Evolutionary conservation across 2,888 invertebrate genomes (phyloP).

Genomic region (Maniola hyperantus): DNA sequence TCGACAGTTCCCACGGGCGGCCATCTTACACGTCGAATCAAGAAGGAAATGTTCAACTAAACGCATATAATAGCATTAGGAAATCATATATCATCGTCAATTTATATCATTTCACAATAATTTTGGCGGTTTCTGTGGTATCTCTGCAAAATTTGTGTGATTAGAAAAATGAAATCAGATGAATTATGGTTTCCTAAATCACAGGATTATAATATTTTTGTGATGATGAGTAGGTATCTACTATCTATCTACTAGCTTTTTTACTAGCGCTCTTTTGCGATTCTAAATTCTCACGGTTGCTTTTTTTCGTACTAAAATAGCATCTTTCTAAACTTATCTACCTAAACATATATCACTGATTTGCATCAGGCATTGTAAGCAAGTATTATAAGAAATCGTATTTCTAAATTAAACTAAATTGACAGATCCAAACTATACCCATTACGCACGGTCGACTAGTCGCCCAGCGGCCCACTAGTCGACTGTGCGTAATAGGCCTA

Average conservation of each 20-base stretch:
- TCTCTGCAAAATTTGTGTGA: background rate
- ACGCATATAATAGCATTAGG: slow-evolving; percentile 1
- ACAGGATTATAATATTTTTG: background rate
- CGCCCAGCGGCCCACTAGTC: too few species aligned
- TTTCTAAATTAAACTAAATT: too few species aligned
- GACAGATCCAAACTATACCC: too few species aligned
- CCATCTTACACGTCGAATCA: background rate
- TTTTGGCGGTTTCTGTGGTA: slow-evolving; percentile 5
- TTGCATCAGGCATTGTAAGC: too few species aligned
- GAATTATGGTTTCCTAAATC: background rate
- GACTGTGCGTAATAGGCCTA: too few species aligned
- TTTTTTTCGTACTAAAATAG: background rate
- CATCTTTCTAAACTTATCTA: background rate
- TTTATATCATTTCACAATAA: slow-evolving; percentile 1
- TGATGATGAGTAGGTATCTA: background rate
- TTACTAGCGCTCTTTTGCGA: too few species aligned
- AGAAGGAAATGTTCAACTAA: slow-evolving; percentile 13
- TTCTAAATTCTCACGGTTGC: too few species aligned
- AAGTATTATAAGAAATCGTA: too few species aligned
- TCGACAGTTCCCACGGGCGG: slow-evolving; percentile 12
- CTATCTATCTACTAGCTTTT: too few species aligned
- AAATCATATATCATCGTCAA: slow-evolving; percentile 6
- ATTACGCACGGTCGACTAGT: too few species aligned
- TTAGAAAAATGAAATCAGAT: slow-evolving; percentile 8
- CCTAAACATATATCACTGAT: too few species aligned